Evolutionary conservation across 2,888 invertebrate species (phyloP).

Genomic region (Dendrolimus pini): DNA sequence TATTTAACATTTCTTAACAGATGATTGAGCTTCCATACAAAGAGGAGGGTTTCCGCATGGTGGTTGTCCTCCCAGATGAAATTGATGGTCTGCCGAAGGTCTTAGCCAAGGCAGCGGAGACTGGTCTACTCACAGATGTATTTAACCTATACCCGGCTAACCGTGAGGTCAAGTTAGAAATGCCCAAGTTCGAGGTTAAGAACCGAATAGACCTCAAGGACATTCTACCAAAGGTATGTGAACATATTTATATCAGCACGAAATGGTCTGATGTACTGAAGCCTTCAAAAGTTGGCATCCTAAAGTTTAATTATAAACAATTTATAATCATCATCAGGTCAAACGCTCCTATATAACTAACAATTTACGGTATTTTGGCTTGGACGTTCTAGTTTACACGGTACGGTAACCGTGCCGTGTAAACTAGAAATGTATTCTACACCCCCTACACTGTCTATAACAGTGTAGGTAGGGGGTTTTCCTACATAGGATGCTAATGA

Average conservation of each 20-base stretch:
- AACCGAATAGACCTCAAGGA: too few species aligned
- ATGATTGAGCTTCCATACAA: neutral
- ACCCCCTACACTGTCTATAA: too few species aligned
- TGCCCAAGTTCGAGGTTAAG: too few species aligned
- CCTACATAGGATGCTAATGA: too few species aligned
- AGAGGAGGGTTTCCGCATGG: neutral
- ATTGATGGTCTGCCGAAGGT: neutral
- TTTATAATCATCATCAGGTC: too few species aligned
- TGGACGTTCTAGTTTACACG: too few species aligned
- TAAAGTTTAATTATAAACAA: too few species aligned
- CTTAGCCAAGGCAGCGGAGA: neutral
- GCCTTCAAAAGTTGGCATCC: neutral
- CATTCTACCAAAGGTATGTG: neutral
- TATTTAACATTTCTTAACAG: neutral
- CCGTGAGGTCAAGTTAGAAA: neutral
- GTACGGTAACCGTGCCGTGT: too few species aligned
- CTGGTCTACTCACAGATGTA: neutral
- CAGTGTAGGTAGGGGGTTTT: too few species aligned
- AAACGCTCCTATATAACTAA: too few species aligned
- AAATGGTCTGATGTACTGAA: neutral
- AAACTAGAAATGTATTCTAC: too few species aligned
- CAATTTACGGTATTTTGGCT: too few species aligned
- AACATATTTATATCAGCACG: neutral
- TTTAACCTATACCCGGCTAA: neutral
- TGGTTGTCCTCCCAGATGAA: slow-evolving; percentile 1